Base-by-base conservation (phyloP, 2,888 invertebrate genomes). In the Pimpla rufipes region DNA sequence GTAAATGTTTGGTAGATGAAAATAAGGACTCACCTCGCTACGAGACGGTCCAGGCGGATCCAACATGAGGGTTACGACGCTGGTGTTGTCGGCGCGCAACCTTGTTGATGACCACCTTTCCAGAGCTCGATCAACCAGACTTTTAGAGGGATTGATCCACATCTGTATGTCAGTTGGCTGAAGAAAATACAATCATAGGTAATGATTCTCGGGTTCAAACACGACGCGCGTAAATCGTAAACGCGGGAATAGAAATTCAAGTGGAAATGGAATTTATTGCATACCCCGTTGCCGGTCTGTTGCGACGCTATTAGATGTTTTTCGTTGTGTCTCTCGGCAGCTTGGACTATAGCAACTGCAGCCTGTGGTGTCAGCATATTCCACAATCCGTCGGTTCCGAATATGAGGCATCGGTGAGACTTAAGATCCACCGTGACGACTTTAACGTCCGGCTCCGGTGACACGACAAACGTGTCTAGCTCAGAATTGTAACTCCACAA, bases 371-470 rank as follows among this genome's bases (percentile, higher is more conserved):
- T 96, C 85, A 99, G 94, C 96, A 99, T 98, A 93, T 99, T 99
- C 97, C 98, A 99, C 45, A 99, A 94, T 0, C 99, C 99, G 93
- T 99, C 99, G 0, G 99, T 98, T 75, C 98, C 99, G 90, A 99
- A 97, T 87, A 99, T 97, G 55, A 99, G 94, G 94, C 99, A 99
- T 88, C 97, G 93, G 85, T 94, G 94, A 35, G 94, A 90, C 57
- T 92, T 91, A 4, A 93, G 91, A 93, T 98, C 97, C 87, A 98
- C 97, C 85, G 96, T 95, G 83, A 97, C 94, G 1, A 98, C 98
- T 81, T 96, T 96, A 11, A 99, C 98, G 94, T 99, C 99, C 0
- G 99, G 99, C 93, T 98, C 98, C 0, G 99, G 99, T 40, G 98
- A 98, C n/a, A 99, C 99, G 18, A 99, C 97, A 94, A 98, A 99